These are phyloP conservation scores for Lacerta bilineata DNA, from an alignment of 2,797 vertebrate genomes.

Conservation along the genomic window DNA sequence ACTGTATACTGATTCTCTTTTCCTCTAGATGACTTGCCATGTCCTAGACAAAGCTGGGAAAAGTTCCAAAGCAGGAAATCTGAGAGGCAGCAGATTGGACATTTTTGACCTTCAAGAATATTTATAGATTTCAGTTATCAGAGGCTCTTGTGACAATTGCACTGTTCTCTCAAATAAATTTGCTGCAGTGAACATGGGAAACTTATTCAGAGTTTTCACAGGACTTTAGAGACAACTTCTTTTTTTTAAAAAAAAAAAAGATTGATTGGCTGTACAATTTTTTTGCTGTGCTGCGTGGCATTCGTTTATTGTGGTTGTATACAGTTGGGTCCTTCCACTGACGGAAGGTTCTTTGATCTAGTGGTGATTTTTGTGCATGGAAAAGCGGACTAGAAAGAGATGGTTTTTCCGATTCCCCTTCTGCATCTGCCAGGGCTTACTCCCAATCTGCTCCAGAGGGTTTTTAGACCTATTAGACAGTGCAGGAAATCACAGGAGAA, in stretches of 20 bases:
- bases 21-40: constrained; percentile 62
- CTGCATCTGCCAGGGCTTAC: too few relatives aligned
- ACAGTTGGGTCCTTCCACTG: neutral
- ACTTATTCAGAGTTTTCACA: constrained; percentile 7
- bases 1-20: constrained; percentile 52
- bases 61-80: constrained; percentile 67
- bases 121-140: constrained; percentile 64
- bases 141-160: constrained; percentile 23
- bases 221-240: neutral
- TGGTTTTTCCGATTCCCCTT: neutral
- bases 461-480: too few relatives aligned
- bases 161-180: constrained; percentile 60
- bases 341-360: neutral
- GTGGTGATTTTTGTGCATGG: too few relatives aligned
- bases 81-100: constrained; percentile 65
- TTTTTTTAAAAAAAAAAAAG: neutral
- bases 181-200: constrained; percentile 15
- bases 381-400: fast-evolving
- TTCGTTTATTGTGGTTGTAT: neutral
- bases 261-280: neutral
- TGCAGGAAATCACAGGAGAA: too few relatives aligned
- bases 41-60: constrained; percentile 67
- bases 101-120: constrained; percentile 70
- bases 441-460: too few relatives aligned
- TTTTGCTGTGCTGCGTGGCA: fast-evolving